Evolutionary conservation across 2,797 vertebrate species (phyloP).

Genomic region (Falco novaeseelandiae): DNA sequence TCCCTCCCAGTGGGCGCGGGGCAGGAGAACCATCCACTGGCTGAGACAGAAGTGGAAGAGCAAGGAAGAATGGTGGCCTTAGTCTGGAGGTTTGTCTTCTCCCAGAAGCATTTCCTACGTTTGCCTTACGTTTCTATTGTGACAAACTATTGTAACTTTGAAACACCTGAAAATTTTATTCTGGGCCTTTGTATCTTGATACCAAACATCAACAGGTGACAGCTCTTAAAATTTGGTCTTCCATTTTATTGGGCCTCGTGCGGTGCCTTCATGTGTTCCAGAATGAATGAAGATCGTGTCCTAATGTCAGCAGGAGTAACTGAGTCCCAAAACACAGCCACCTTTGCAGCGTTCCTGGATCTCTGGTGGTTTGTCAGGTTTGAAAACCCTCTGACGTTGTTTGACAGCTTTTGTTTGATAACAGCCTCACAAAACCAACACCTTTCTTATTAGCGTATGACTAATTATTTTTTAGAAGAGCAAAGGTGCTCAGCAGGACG

Average conservation of each 20-base stretch:
- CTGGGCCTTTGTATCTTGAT: neutral
- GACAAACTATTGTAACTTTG: neutral
- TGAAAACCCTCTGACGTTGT: neutral
- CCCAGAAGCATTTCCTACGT: neutral
- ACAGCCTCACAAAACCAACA: neutral
- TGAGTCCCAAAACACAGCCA: neutral
- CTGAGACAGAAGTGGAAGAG: neutral
- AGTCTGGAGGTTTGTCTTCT: neutral
- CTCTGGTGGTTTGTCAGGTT: neutral
- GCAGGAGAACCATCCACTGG: neutral
- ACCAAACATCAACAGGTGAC: neutral
- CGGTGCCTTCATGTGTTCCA: neutral
- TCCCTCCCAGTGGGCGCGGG: fast-evolving
- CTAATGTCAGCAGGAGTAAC: neutral
- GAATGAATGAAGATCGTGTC: neutral
- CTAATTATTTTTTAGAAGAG: neutral
- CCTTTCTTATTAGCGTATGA: neutral
- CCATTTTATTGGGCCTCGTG: neutral
- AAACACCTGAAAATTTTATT: neutral
- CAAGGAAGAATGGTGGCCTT: neutral
- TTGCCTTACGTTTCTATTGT: neutral
- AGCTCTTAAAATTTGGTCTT: neutral
- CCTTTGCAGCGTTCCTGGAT: neutral
- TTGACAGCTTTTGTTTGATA: neutral
- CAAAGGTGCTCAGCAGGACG: neutral